phyloP scores from a whole-genome alignment of 2,797 vertebrate species.

The Liparis tanakae region DNA sequence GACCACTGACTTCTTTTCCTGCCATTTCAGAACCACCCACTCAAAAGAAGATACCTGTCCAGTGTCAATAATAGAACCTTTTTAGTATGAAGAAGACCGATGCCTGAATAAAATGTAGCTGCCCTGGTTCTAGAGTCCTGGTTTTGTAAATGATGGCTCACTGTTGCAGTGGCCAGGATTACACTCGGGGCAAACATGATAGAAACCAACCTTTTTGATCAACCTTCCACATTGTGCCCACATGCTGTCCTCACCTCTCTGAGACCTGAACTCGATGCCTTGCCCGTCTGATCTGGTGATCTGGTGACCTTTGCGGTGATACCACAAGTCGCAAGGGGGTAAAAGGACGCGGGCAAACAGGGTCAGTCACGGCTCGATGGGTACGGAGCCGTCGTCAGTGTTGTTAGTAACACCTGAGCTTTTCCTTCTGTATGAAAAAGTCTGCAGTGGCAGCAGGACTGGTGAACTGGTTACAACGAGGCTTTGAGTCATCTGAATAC shows the following conservation, averaged over 20 bases:
- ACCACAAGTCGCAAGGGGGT: neutral
- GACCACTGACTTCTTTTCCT: neutral
- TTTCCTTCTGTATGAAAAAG: neutral
- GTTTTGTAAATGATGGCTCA: neutral
- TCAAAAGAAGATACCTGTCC: no score
- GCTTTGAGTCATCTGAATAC: neutral
- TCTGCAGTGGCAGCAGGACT: neutral
- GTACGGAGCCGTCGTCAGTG: neutral
- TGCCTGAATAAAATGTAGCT: slow-evolving; percentile 4
- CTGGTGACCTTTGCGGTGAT: no score
- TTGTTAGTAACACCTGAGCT: neutral
- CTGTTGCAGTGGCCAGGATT: neutral
- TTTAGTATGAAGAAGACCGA: neutral
- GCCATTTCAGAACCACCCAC: slow-evolving; percentile 10
- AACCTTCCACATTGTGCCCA: neutral
- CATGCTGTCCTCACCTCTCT: neutral
- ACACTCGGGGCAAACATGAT: neutral
- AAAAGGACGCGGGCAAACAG: neutral
- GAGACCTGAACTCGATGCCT: no score
- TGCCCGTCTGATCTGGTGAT: neutral
- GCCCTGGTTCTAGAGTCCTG: slow-evolving; percentile 6
- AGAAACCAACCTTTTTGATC: neutral
- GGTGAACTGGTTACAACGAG: neutral
- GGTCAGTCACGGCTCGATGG: neutral
- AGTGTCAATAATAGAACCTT: no score